Base-by-base conservation (phyloP, 35 echinoderm and acorn worm genomes). In the Ophioderma brevispina region DNA sequence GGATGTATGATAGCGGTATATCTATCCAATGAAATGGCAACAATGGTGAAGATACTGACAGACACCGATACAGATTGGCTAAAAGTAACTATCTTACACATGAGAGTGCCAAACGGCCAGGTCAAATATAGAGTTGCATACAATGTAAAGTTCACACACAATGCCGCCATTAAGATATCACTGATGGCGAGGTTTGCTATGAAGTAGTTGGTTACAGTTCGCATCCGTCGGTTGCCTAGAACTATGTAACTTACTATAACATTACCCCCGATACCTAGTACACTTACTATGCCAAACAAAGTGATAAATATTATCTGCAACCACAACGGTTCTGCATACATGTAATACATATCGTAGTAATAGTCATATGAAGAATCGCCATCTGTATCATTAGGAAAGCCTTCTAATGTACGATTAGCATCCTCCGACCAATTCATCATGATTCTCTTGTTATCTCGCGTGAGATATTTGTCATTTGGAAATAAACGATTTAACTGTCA, bases 141-240 rank as follows among this genome's bases (percentile, higher is more conserved):
- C 32, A 95, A 80, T 0, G 97, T 93, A 35, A 95, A 91, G 35
- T 95, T 95, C 5, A 99, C 94, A 63, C 97, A 99, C 87, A 99
- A 80, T 17, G 91, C 94, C 13, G 97, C 97, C 94, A 99, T 95
- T 0, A 94, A 82, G 13, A 95, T 77, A 84, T 99, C 97, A 49
- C 97, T 92, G 0, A 99, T 79, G 0, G 97, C 97, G 34, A 99
- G 75, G 78, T 99, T 99, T 6, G 95, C 97, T 5, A 99, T 99
- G 77, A 95, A 99, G 56, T 99, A 99, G 87, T 99, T 99, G 4
- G 97, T 99, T 25, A 99, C 97, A 19, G 97, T 99, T 36, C 97
- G 87, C 97, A 99, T 99, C 38, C 97, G 87, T 40, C 82, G 80
- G 55, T 99, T 83, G 17, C 97, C 91, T 15, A 99, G 91, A 13